Percentiles rank a stretch among this genome's conserved stretches.
Evolutionary conservation across 2,113 vertebrate species (phyloP).

Genomic region (Equus quagga): DNA sequence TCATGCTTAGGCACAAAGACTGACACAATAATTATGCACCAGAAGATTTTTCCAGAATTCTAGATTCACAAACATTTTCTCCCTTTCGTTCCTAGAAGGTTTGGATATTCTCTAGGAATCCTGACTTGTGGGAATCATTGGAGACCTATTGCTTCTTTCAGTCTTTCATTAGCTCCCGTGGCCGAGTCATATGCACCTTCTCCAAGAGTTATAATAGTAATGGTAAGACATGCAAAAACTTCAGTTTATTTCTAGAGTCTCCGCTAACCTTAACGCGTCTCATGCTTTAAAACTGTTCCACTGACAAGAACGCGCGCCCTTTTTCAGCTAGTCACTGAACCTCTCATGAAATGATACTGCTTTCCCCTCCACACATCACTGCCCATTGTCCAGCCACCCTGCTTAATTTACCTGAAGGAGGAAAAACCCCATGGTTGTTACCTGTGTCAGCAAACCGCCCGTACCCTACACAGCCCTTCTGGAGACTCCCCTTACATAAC

Average conservation of each 20-base stretch:
- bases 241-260: neutral
- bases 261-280: neutral
- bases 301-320: neutral
- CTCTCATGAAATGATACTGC: neutral
- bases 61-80: neutral
- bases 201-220: neutral
- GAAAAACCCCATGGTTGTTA: neutral
- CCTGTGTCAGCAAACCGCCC: neutral
- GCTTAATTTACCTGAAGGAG: neutral
- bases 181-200: neutral
- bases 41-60: neutral
- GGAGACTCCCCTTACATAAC: neutral
- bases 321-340: neutral
- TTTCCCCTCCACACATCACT: neutral
- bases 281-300: neutral
- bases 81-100: neutral
- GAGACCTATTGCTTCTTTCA: neutral
- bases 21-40: neutral
- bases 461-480: neutral
- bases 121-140: neutral
- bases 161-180: neutral
- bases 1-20: neutral
- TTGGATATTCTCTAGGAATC: neutral
- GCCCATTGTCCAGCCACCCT: neutral
- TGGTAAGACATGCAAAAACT: neutral